Evolutionary conservation across 53 echinoderm and acorn worm genomes (phyloP).

Genomic region (Holothuria scabra): DNA sequence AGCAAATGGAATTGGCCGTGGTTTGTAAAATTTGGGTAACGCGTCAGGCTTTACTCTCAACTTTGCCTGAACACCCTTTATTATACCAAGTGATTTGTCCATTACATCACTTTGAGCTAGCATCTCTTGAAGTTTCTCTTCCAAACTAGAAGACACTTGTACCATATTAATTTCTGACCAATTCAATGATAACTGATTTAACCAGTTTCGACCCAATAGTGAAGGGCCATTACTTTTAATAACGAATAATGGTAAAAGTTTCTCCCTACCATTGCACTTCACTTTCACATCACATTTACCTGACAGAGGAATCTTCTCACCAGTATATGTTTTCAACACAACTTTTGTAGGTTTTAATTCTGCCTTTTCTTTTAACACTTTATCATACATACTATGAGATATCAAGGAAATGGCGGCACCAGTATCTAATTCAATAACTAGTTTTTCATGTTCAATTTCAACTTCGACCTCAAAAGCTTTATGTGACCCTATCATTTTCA

Average conservation of each 20-base stretch:
- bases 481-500: not conserved
- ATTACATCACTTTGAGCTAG: slow-evolving; percentile 21
- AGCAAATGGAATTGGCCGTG: too few relatives aligned
- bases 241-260: slow-evolving; percentile 10
- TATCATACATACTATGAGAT: not conserved
- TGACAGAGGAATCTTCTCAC: too few relatives aligned
- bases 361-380: not conserved
- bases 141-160: not conserved
- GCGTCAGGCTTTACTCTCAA: too few relatives aligned
- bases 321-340: slow-evolving; percentile 8
- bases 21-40: too few relatives aligned
- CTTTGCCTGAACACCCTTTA: slow-evolving; percentile 21
- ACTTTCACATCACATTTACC: slow-evolving; percentile 6
- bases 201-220: too few relatives aligned
- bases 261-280: slow-evolving; percentile 10
- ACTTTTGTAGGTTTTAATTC: too few relatives aligned
- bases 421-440: not conserved
- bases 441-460: not conserved
- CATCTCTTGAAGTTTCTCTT: too few relatives aligned
- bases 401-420: slow-evolving; percentile 36
- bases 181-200: too few relatives aligned
- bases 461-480: slow-evolving; percentile 22
- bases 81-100: not conserved
- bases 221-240: too few relatives aligned
- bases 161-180: slow-evolving; percentile 26